phyloP scores from a whole-genome alignment of 2,113 vertebrate genomes.

The Podarcis raffonei region DNA sequence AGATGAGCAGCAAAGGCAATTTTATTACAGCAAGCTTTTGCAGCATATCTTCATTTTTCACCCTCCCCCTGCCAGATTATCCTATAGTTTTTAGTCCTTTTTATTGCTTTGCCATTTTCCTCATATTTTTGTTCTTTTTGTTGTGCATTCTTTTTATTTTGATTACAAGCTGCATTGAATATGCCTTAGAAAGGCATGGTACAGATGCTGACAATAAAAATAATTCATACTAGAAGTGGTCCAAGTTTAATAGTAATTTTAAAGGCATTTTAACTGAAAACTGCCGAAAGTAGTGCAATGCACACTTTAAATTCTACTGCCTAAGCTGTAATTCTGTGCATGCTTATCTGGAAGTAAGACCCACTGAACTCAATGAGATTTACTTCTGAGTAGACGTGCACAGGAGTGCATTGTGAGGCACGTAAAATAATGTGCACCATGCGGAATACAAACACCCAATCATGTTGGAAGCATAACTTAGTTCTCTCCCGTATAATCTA shows the following conservation, averaged over 20 bases:
- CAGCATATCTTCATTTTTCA: not conserved
- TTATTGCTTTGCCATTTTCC: not conserved
- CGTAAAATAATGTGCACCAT: not conserved
- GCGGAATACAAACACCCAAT: not conserved
- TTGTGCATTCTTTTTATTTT: not conserved
- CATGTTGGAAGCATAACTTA: not conserved
- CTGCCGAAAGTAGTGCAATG: too few species aligned
- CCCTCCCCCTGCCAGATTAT: not conserved
- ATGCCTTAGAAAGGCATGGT: not conserved
- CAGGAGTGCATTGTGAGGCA: not conserved
- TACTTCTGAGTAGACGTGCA: not conserved
- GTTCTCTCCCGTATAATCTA: not conserved
- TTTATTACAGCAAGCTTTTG: not conserved
- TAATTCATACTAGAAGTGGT: not conserved
- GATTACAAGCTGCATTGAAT: not conserved
- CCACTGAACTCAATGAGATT: not conserved
- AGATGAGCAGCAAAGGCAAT: not conserved
- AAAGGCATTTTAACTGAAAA: not conserved
- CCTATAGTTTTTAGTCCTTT: not conserved
- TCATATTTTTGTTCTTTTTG: not conserved
- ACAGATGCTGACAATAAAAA: not conserved
- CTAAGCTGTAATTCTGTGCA: not conserved
- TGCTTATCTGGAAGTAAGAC: not conserved
- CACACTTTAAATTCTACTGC: not conserved
- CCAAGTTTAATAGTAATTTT: conserved; percentile 7